Evolutionary conservation across 2,888 invertebrate species (phyloP).

Genomic region (Allolobophora icterica): DNA sequence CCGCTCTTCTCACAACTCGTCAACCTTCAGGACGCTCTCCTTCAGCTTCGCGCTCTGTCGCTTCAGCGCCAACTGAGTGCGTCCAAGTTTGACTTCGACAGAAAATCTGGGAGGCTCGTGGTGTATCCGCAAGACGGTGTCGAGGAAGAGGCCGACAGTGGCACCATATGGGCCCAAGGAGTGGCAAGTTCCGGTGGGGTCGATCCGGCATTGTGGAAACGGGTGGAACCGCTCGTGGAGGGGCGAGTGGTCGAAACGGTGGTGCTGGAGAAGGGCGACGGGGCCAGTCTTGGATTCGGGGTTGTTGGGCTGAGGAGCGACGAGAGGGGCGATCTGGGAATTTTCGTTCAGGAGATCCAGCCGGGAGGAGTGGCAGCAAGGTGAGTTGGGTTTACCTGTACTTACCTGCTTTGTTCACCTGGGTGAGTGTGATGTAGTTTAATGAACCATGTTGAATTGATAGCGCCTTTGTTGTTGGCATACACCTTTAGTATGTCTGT

Average conservation of each 20-base stretch:
- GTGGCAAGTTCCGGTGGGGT: background rate
- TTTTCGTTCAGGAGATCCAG: slow-evolving; percentile 30
- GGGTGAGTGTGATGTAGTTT: no score
- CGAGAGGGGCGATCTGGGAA: background rate
- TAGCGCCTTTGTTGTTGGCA: no score
- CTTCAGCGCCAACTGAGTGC: slow-evolving; percentile 17
- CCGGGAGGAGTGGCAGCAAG: slow-evolving; percentile 33
- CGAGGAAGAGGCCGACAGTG: background rate
- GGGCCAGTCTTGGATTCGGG: slow-evolving; percentile 27
- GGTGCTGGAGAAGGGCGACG: background rate
- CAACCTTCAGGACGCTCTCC: slow-evolving; percentile 34
- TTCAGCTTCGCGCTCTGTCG: slow-evolving; percentile 20
- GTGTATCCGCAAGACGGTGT: slow-evolving; percentile 28
- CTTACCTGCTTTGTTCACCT: no score
- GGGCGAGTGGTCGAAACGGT: background rate
- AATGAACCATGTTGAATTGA: no score
- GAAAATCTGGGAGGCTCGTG: slow-evolving; percentile 31
- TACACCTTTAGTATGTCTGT: no score
- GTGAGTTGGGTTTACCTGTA: background rate
- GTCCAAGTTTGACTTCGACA: slow-evolving; percentile 32
- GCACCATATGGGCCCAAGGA: background rate
- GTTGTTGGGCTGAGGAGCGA: slow-evolving; percentile 22
- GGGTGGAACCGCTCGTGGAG: background rate
- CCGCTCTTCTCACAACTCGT: slow-evolving; percentile 38
- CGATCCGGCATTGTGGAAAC: background rate